phyloP scores from a whole-genome alignment of 2,113 vertebrate genomes.

The Gymnarchus niloticus region DNA sequence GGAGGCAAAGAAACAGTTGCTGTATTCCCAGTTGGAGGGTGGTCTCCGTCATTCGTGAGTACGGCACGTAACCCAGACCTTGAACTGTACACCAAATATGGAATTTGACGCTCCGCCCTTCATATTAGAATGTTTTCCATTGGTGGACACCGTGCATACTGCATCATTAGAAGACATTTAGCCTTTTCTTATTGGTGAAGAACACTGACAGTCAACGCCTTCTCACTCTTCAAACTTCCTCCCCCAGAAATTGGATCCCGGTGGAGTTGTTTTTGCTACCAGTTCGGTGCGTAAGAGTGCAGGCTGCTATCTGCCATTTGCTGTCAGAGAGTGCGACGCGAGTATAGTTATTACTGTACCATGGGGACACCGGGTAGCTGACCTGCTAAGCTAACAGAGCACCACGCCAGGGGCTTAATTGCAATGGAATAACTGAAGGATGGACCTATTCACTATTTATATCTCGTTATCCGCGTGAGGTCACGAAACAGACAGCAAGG shows the following conservation, averaged over 20 bases:
- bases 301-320: slow-evolving; percentile 2
- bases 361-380: not conserved
- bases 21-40: not conserved
- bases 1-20: not conserved
- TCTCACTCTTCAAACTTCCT: slow-evolving; percentile 19
- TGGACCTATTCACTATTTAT: not conserved
- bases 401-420: not conserved
- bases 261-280: slow-evolving; percentile 20
- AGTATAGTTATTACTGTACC: not conserved
- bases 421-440: not conserved
- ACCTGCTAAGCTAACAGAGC: not conserved
- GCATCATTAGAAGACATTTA: slow-evolving; percentile 9
- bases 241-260: slow-evolving; percentile 13
- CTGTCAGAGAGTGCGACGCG: not conserved
- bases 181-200: slow-evolving; percentile 24
- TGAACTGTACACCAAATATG: slow-evolving; percentile 12
- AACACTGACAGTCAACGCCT: not conserved
- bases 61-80: not conserved
- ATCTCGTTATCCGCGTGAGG: not conserved
- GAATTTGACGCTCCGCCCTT: not conserved
- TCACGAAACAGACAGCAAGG: not conserved
- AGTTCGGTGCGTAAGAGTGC: slow-evolving; percentile 10
- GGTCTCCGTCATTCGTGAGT: not conserved
- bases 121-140: not conserved
- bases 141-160: not conserved